Conservation (phyloP, 2,888 invertebrate species). For the Cosmorhoe ocellata region DNA sequence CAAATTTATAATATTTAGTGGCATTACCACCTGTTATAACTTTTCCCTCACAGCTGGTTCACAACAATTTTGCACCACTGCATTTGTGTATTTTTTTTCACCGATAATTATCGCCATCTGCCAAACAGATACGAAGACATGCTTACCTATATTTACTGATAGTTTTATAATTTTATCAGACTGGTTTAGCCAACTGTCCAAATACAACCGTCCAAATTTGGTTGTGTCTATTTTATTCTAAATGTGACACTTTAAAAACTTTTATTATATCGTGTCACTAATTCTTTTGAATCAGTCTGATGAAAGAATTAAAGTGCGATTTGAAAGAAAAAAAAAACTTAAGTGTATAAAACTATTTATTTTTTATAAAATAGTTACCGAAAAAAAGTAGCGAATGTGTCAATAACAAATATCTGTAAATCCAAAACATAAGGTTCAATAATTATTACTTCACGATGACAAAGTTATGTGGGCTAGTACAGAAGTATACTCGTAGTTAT, state of each 20-base stretch:
- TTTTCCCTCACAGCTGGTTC: too few relatives aligned
- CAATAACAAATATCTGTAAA: too few relatives aligned
- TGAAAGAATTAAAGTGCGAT: too few relatives aligned
- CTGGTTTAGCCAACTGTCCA: slow-evolving; percentile 22
- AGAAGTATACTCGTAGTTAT: background rate
- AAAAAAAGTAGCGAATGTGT: too few relatives aligned
- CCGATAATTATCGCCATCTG: slow-evolving; percentile 37
- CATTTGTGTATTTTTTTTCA: slow-evolving; percentile 7
- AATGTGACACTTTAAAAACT: background rate
- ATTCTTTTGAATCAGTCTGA: too few relatives aligned
- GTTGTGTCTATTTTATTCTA: background rate
- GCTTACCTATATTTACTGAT: slow-evolving; percentile 10
- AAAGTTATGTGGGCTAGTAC: slow-evolving; percentile 13
- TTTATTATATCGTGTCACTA: too few relatives aligned
- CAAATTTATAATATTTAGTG: slow-evolving; percentile 24
- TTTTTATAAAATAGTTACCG: too few relatives aligned
- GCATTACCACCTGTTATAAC: slow-evolving; percentile 39
- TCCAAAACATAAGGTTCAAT: too few relatives aligned
- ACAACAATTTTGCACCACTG: slow-evolving; percentile 27
- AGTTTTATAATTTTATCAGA: slow-evolving; percentile 13
- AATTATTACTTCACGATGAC: too few relatives aligned
- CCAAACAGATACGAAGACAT: slow-evolving; percentile 34
- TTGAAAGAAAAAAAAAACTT: too few relatives aligned
- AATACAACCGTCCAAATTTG: slow-evolving; percentile 24
- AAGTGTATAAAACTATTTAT: too few relatives aligned